These are phyloP conservation scores for Chrysocyon brachyurus DNA, from an alignment of 2,797 vertebrate genomes.

Conservation along the genomic window DNA sequence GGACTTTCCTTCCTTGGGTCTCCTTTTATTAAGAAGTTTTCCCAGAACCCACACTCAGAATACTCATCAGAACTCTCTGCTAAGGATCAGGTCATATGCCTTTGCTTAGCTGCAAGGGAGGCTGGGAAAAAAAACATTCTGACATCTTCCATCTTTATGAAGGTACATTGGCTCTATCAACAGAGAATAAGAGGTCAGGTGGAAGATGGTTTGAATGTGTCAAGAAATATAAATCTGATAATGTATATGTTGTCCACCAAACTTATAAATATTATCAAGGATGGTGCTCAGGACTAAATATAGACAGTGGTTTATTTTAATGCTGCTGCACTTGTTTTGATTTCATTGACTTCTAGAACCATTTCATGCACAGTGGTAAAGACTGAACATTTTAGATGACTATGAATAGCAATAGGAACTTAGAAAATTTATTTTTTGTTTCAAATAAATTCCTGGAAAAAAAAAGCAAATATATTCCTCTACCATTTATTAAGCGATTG, in stretches of 20 bases:
- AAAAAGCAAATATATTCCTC: neutral
- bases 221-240: neutral
- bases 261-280: neutral
- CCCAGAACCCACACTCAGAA: neutral
- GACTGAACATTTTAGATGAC: neutral
- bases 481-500: neutral
- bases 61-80: neutral
- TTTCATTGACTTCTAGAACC: neutral
- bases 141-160: neutral
- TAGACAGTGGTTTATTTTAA: neutral
- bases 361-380: neutral
- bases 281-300: neutral
- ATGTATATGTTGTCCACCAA: neutral
- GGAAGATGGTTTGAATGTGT: neutral
- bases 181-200: neutral
- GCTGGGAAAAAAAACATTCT: neutral
- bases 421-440: constrained; percentile 7
- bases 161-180: neutral
- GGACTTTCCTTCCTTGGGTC: neutral
- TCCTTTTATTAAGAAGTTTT: neutral
- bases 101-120: neutral
- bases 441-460: neutral
- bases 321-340: neutral
- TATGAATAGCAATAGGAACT: constrained; percentile 19
- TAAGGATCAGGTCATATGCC: neutral